A percentile compares a stretch with the other conserved stretches of the same genome.
These are phyloP conservation scores for Myathropa florea DNA, from an alignment of 2,888 invertebrate genomes.

Conservation along the genomic window DNA sequence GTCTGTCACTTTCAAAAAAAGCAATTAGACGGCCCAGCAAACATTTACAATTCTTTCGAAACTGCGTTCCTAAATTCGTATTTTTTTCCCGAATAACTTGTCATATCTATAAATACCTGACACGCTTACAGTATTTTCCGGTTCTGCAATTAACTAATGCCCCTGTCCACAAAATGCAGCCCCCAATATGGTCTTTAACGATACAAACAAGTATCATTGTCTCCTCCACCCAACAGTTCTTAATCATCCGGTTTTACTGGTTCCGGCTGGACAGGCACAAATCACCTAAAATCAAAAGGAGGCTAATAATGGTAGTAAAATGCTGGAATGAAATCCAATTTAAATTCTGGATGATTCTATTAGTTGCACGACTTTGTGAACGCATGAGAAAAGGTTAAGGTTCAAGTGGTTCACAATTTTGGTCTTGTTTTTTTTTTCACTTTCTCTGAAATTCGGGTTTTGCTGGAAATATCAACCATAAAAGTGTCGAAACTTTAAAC, in stretches of 20 bases:
- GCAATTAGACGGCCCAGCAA: no score
- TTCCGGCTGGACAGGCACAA: not conserved
- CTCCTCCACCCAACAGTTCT: not conserved
- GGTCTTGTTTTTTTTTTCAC: not conserved
- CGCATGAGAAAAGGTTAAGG: not conserved
- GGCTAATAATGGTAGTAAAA: not conserved
- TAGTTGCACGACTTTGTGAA: not conserved
- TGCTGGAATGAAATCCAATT: not conserved
- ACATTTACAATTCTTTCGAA: no score
- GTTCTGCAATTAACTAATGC: not conserved
- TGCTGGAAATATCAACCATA: no score
- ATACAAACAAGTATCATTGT: not conserved
- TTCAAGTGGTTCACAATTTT: not conserved
- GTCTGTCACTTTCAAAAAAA: no score
- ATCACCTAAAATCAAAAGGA: not conserved
- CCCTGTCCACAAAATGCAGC: not conserved
- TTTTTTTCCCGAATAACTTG: not conserved
- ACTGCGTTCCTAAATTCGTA: no score
- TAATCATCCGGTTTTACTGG: not conserved
- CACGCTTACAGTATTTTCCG: not conserved
- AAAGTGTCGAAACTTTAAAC: no score
- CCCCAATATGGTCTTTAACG: not conserved
- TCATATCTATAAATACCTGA: not conserved
- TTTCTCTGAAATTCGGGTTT: no score
- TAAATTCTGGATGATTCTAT: not conserved